Conservation (phyloP, 2,797 vertebrate species). For the Falco berigora region DNA sequence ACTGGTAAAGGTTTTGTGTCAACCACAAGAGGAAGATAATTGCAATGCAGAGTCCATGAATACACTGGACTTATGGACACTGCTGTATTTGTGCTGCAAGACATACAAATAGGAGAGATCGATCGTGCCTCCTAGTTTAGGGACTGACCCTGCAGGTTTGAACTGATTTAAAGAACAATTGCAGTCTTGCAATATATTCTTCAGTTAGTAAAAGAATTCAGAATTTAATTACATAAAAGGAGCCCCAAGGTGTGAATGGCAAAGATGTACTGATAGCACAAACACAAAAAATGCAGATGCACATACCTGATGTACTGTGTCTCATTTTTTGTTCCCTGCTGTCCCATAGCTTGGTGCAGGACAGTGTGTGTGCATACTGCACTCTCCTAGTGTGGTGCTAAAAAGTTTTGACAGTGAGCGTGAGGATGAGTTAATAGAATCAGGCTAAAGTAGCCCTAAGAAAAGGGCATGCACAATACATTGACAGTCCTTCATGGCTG, state of each 20-base stretch:
- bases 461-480: neutral
- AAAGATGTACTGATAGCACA: neutral
- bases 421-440: neutral
- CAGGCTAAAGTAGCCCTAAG: neutral
- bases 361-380: neutral
- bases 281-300: neutral
- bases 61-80: neutral
- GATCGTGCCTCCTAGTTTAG: neutral
- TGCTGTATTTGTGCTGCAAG: neutral
- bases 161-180: neutral
- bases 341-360: neutral
- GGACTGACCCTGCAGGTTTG: neutral
- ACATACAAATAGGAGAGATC: neutral
- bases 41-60: neutral
- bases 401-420: neutral
- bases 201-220: neutral
- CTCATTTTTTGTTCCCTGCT: neutral
- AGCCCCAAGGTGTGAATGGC: neutral
- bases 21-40: neutral
- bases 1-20: neutral
- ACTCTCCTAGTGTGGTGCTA: neutral
- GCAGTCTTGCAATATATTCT: neutral
- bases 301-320: neutral
- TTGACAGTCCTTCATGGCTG: neutral
- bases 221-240: neutral